Base-by-base conservation (phyloP, 2,797 vertebrate genomes). In the Enteromius thamalakanensis region DNA sequence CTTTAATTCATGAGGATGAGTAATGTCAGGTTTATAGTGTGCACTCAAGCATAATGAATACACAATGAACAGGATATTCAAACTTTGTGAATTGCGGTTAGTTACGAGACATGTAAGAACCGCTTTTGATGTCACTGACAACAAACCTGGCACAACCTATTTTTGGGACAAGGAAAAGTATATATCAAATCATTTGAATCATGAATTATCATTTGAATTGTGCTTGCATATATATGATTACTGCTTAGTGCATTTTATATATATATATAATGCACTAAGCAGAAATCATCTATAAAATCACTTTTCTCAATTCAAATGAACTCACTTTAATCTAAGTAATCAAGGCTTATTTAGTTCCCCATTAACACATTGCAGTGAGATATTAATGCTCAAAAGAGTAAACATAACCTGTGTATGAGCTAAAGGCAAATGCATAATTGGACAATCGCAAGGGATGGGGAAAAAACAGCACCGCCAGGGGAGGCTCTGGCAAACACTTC, bases 401-500 rank as follows among this genome's bases (percentile, higher is more conserved):
- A 81, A 64, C 81, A 72, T 34, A 68, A 51, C 14, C 64, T 80
- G 45, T 26, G 68, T 82, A 26, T 60, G 67, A 79, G 19, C 32
- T 77, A 80, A 71, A 77, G 42, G 26, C n/a, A 80, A 78, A 80
- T 71, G 62, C 83, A 76, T 83, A 79, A 85, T 15, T 81, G 47
- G 51, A 67, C 3, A n/a, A 75, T 81, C 32, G 80, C 23, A 76
- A 51, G 45, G 26, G 62, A 65, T 68, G 3, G 45, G 45, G 7
- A 4, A 60, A 55, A 82, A 84, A 76, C 80, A 78, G 32, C 67
- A 67, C 32, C 49, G 76, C 47, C 53, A 69, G 42, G 58, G 83
- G 37, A 84, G 68, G 68, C 75, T 69, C 62, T 45, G 75, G 75
- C 51, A 82, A 85, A 81, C 81, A 87, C 86, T 87, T 89, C 86